phyloP scores from a whole-genome alignment of 2,797 vertebrate genomes.

The Caiman crocodilus region DNA sequence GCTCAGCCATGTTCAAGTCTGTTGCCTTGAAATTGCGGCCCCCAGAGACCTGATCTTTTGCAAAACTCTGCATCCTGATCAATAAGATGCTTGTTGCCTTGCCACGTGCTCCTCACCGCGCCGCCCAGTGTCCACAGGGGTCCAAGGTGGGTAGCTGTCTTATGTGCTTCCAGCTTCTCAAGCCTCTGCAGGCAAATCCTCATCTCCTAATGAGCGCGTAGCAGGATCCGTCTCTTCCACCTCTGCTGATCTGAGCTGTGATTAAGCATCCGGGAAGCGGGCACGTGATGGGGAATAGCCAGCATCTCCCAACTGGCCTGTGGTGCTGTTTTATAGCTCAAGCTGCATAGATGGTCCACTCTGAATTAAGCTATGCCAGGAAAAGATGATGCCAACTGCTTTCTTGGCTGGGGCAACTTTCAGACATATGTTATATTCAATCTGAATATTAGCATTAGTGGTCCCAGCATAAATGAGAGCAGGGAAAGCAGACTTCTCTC shows the following conservation, averaged over 20 bases:
- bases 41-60: not conserved
- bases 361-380: slow-evolving; percentile 3
- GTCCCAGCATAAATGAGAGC: not conserved
- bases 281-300: not conserved
- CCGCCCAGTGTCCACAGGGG: not conserved
- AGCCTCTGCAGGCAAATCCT: not conserved
- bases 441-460: not conserved
- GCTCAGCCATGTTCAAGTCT: not conserved
- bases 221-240: not conserved
- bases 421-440: slow-evolving; percentile 28
- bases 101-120: not conserved
- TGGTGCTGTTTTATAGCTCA: not conserved
- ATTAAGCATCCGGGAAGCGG: not conserved
- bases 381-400: slow-evolving; percentile 10
- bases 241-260: not conserved
- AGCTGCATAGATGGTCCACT: not conserved
- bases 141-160: not conserved
- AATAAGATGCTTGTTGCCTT: not conserved
- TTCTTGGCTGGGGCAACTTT: not conserved
- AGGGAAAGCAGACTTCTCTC: not conserved
- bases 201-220: not conserved
- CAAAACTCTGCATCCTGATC: not conserved
- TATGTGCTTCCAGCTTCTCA: not conserved
- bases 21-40: not conserved
- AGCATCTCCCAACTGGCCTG: not conserved